Base-by-base conservation (phyloP, 2,888 invertebrate species). In the Julus scandinavius region DNA sequence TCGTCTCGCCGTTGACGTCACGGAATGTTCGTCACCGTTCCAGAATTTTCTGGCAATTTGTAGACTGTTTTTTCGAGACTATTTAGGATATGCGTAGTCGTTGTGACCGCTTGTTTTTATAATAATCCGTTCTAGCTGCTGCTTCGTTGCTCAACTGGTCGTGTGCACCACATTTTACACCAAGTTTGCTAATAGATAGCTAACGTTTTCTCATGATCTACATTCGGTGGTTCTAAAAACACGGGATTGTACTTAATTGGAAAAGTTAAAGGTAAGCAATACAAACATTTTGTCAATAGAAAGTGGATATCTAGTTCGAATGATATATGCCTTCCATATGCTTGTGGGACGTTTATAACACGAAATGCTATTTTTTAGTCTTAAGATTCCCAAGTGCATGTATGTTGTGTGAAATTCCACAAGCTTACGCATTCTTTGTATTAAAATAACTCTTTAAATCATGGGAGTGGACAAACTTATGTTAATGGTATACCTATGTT, bases 31-130 rank as follows among this genome's bases (percentile, higher is more conserved):
- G 83, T 83, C 83, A 83, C 20, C 83, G 13, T 83, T 83, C 83
- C 20, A 83, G 83, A 83, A 83, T 83, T 83, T 83, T 83, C 83
- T 83, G 40, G 83, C 40, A 83, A 83, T 38, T 83, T 83, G 83
- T 29, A 83, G 83, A 17, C 29, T 38, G 83, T 40, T 83, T 9
- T 29, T 40, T 83, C 29, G 83, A 83, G 83, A 83, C 83, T 83
- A 83, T 83, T 83, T 83, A 83, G 83, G 83, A 54, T 54, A 54
- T 54, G 54, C 54, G 54, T 54, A 54, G 54, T 54, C 54, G 5
- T 54, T 11, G 54, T 9, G 54, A 54, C 7, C 13, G 54, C 13
- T 54, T 13, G 54, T 54, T 54, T 54, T 54, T 54, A 2, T 54
- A 54, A 15, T 9, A 54, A 13, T 54, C 54, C 13, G 54, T 11